Evolutionary conservation across 1,140 invertebrate genomes (phyloP), one percentile per base, ranked within the genome.

Genomic region (Sinella curviseta): DNA sequence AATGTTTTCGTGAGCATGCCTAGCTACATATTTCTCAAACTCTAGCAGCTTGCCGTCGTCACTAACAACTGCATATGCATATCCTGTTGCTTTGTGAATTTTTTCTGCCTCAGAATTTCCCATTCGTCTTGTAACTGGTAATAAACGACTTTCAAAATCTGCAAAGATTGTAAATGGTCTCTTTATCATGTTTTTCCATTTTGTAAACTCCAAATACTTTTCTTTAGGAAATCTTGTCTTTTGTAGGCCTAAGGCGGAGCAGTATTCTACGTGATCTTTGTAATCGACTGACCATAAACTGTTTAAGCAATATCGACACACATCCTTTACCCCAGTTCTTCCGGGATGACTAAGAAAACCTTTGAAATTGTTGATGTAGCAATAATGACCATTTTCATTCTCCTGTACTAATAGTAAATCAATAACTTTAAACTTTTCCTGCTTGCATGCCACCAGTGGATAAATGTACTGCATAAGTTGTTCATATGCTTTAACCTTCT

Each of bases 381-480:
- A n/a, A 26, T 28, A 76, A 48, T 76, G 74, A 36, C 48, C n/a
- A 36, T 16, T n/a, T n/a, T n/a, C n/a, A n/a, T n/a, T n/a, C n/a
- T n/a, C n/a, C n/a, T n/a, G n/a, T n/a, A n/a, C n/a, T n/a, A 76
- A 14, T n/a, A 76, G 35, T 30, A 76, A 36, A 30, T 76, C 74
- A 36, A 76, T 48, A n/a, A n/a, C 48, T n/a, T 14, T 76, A 2
- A 24, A 24, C 48, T 36, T 36, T 34, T 36, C 1, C 26, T 35
- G 24, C 36, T 76, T 36, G 31, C 74, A 76, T 48, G 17, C 39
- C 4, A 48, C 39, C 39, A 8, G 39, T 48, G 17, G 17, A 48
- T 48, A 8, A 4, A 8, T 17, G 39, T 48, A 48, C 17, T 48
- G 17, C 17, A 8, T 48, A 17, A 48, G 4, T 4, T 48, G 17